Conservation (phyloP, 2,797 vertebrate genomes). For the Lycodopsis pacificus region DNA sequence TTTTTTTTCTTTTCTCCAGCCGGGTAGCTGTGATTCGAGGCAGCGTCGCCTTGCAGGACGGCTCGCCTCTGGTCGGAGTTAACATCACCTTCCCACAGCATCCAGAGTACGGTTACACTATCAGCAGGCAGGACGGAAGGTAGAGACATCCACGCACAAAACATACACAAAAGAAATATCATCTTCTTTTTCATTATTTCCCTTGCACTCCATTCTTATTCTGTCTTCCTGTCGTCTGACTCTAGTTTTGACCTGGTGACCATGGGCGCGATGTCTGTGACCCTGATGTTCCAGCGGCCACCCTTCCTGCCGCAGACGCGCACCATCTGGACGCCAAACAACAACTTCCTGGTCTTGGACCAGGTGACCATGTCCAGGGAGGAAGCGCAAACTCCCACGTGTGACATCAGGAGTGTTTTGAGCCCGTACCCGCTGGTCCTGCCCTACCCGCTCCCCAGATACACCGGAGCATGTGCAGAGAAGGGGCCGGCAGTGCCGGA, state of each 20-base stretch:
- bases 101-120: slow-evolving; percentile 93
- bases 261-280: slow-evolving; percentile 91
- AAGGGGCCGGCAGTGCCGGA: slow-evolving; percentile 93
- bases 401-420: slow-evolving; percentile 90
- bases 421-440: slow-evolving; percentile 94
- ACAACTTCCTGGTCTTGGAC: slow-evolving; percentile 93
- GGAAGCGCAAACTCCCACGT: slow-evolving; percentile 80
- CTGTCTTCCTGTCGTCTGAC: neutral
- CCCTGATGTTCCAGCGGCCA: slow-evolving; percentile 93
- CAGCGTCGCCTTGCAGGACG: slow-evolving; percentile 90
- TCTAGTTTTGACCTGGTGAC: slow-evolving; percentile 95
- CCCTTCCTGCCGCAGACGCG: slow-evolving; percentile 93
- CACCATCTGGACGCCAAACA: slow-evolving; percentile 95
- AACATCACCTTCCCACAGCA: slow-evolving; percentile 96
- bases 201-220: neutral
- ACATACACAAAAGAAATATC: neutral
- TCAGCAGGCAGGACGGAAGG: slow-evolving; percentile 97
- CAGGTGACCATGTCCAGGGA: slow-evolving; percentile 93
- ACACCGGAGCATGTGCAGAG: slow-evolving; percentile 90
- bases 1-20: slow-evolving; percentile 73
- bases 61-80: slow-evolving; percentile 94
- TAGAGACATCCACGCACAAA: slow-evolving; percentile 59
- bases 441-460: slow-evolving; percentile 92
- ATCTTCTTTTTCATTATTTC: neutral
- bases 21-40: slow-evolving; percentile 93